Evolutionary conservation across 1,140 invertebrate genomes (phyloP), one percentile per base, ranked within the genome.

Genomic region (Bombus confusus): DNA sequence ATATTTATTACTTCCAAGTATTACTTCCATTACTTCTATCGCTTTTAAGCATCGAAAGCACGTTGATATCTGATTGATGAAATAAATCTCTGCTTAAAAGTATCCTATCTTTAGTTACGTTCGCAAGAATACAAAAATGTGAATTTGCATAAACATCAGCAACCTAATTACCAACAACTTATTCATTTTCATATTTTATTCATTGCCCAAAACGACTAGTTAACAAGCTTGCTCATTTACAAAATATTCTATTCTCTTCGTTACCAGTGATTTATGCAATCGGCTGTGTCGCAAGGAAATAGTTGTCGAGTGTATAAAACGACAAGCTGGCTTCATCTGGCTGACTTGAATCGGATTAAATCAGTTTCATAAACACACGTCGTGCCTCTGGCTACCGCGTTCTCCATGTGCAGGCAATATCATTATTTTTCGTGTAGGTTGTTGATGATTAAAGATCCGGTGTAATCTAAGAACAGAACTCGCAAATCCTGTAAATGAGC

Each of bases 331-430:
- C 71, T 22, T n/a, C 28, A 22, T 41, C 28, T n/a, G n/a, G 25
- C 4, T 15, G 41, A 15, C 3, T 73, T 22, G 13, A 73, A 31
- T 47, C n/a, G 12, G 31, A 73, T 73, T 43, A 43, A 73, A 43
- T 73, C 41, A 15, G 28, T 73, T 43, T 73, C 28, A 73, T 43
- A 73, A 73, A 72, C 69, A n/a, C 39, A 52, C 68, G 66, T 37
- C n/a, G 3, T 25, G 5, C 31, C 47, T 22, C 18, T 22, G 41
- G 41, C 13, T 10, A 39, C 9, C 18, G 25, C 22, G n/a, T 41
- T 41, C 22, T 25, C 31, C 66, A 25, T 10, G 37, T 25, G 9
- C 37, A 39, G 22, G 34, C 37, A 12, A 37, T 34, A 39, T 69
- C 18, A 2, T 10, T 28, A 12, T 39, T 59, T 64, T 77, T 77